Percentiles rank a stretch among this genome's conserved stretches.
These are phyloP conservation scores for Periplaneta americana DNA, from an alignment of 1,140 invertebrate species.

Conservation along the genomic window DNA sequence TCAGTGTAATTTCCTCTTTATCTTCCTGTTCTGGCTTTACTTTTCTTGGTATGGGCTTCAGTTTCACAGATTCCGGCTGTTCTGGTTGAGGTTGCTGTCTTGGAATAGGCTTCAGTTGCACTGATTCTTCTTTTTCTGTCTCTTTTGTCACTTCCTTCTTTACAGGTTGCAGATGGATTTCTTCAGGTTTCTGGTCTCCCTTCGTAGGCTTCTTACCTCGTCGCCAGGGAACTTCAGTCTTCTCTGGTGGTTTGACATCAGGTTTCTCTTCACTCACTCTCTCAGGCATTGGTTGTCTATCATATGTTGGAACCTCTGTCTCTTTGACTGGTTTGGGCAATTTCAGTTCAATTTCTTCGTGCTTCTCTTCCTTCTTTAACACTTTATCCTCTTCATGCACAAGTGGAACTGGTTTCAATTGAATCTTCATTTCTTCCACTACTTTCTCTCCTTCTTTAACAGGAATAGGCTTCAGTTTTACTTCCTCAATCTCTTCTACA, in stretches of 20 bases:
- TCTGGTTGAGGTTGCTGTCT: slow-evolving; percentile 20
- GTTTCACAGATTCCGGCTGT: background rate
- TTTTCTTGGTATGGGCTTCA: slow-evolving; percentile 25
- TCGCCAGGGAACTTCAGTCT: too few species aligned
- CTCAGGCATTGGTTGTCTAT: too few species aligned
- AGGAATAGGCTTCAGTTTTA: slow-evolving; percentile 26
- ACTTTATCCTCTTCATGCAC: too few species aligned
- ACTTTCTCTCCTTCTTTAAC: slow-evolving; percentile 8
- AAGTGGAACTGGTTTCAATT: slow-evolving; percentile 30
- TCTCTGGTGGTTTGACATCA: too few species aligned
- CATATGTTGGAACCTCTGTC: too few species aligned
- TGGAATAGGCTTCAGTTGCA: slow-evolving; percentile 16
- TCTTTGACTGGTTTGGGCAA: slow-evolving; percentile 26
- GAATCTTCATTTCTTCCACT: slow-evolving; percentile 27
- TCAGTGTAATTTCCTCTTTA: slow-evolving; percentile 13
- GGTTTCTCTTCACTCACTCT: slow-evolving; percentile 22
- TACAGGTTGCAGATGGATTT: slow-evolving; percentile 12
- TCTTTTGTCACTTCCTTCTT: slow-evolving; percentile 18
- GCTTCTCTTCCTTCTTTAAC: slow-evolving; percentile 3
- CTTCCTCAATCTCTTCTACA: slow-evolving; percentile 23
- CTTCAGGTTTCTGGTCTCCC: slow-evolving; percentile 3
- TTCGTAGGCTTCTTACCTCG: slow-evolving; percentile 19
- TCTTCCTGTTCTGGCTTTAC: slow-evolving; percentile 13
- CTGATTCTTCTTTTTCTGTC: slow-evolving; percentile 15
- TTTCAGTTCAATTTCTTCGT: slow-evolving; percentile 18